These are phyloP conservation scores for Falcaria lacertinaria DNA, from an alignment of 2,888 invertebrate genomes.

Conservation along the genomic window DNA sequence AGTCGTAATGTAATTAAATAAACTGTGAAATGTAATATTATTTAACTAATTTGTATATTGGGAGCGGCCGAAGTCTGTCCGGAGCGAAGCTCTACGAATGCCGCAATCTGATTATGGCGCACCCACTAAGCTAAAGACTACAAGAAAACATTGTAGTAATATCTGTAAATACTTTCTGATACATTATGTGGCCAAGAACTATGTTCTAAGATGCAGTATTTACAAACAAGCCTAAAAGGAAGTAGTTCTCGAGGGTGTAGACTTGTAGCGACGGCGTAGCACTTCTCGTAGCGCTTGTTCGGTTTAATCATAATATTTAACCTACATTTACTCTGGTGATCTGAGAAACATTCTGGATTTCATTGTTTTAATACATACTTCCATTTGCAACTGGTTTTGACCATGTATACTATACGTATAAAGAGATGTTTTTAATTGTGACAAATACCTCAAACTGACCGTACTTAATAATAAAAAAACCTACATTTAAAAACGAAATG, in stretches of 20 bases:
- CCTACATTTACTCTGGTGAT: not conserved
- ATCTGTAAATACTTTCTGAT: not conserved
- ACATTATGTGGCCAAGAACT: not conserved
- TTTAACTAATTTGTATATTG: slow-evolving; percentile 36
- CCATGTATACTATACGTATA: too few relatives aligned
- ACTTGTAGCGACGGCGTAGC: slow-evolving; percentile 5
- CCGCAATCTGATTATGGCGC: slow-evolving; percentile 78
- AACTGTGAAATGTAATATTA: slow-evolving; percentile 20
- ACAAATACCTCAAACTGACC: too few relatives aligned
- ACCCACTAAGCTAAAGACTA: slow-evolving; percentile 44
- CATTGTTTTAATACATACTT: not conserved
- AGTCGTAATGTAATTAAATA: slow-evolving; percentile 5
- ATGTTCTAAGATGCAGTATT: not conserved
- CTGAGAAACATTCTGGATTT: too few relatives aligned
- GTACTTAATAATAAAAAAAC: too few relatives aligned
- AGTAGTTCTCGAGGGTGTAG: not conserved
- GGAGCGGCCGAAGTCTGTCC: slow-evolving; percentile 64
- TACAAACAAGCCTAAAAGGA: not conserved
- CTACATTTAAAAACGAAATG: too few relatives aligned
- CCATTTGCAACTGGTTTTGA: too few relatives aligned
- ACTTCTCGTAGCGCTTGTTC: slow-evolving; percentile 2
- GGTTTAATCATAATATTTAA: not conserved
- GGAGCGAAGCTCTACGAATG: slow-evolving; percentile 69
- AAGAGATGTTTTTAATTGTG: too few relatives aligned
- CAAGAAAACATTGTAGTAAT: slow-evolving; percentile 24